Base-by-base conservation (phyloP, 2,113 vertebrate species). In the Takifugu bimaculatus region DNA sequence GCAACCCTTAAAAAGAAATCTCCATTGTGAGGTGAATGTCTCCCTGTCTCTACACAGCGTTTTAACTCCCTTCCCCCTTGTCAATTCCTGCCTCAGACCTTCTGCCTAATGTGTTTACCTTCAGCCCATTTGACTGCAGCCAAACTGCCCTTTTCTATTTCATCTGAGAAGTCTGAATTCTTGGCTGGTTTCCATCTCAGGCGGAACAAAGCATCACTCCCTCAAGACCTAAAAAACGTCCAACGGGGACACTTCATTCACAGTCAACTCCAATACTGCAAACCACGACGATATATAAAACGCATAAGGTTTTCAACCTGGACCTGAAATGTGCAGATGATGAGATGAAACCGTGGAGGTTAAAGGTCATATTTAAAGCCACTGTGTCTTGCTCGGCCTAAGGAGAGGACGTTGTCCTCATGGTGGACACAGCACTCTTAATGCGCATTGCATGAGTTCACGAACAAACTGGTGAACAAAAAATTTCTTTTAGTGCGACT, bases 81-180 rank as follows among this genome's bases (percentile, higher is more conserved):
- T 70, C 72, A 4, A 70, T 70, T 56, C 68, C 65, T 74, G 60
- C 78, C 66, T 60, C 66, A 66, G 65, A 69, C 68, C 71, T 68
- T 82, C 72, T 43, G 52, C 44, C 71, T 74, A 66, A 83, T 68
- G 65, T 79, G 70, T 88, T 88, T 82, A 85, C 60, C 78, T 84
- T 80, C 6, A 77, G 69, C 63, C 83, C 65, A 62, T 78, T 82
- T 82, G 53, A 81, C 68, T 60, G 66, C 2, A 10, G 76, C 68
- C 57, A 59, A 63, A 77, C 61, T 49, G 26, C 25, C 53, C 47
- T 66, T 74, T 65, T 71, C 42, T 25, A 56, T 78, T 78, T 82
- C 63, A 72, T 28, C 71, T 63, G 48, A 56, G 63, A 81, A 78
- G 74, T 72, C 62, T 56, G 53, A 63, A 77, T 81, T 74, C 74